phyloP scores from a whole-genome alignment of 53 echinoderm and acorn worm species.

The Holothuria leucospilota region DNA sequence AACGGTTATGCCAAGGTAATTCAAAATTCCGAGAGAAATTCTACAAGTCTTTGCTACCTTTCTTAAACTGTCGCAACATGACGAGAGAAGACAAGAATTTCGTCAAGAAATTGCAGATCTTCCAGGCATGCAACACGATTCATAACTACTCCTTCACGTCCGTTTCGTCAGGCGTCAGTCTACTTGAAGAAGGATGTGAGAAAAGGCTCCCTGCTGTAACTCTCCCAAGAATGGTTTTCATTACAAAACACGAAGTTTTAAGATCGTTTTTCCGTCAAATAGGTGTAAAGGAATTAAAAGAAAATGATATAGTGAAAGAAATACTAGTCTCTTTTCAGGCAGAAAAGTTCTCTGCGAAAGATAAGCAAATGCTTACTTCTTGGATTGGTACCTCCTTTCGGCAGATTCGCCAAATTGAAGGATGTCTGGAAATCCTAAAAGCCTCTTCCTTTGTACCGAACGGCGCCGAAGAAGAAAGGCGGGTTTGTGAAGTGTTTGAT shows the following conservation, averaged over 20 bases:
- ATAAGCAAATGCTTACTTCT: not conserved
- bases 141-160: not conserved
- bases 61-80: not conserved
- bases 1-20: not conserved
- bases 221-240: not conserved
- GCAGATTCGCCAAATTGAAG: not conserved
- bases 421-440: slow-evolving; percentile 18
- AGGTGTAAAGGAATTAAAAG: not conserved
- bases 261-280: not conserved
- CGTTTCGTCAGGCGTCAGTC: not conserved
- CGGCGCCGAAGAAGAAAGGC: not conserved
- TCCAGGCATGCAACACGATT: not conserved
- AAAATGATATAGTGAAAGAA: slow-evolving; percentile 5
- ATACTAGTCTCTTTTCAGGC: not conserved
- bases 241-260: not conserved
- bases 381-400: slow-evolving; percentile 4
- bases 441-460: slow-evolving; percentile 60
- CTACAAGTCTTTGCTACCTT: slow-evolving; percentile 3
- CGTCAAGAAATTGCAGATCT: not conserved
- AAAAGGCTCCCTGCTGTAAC: slow-evolving; percentile 7
- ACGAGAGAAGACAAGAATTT: not conserved
- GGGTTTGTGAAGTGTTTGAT: slow-evolving; percentile 66
- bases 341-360: not conserved
- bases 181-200: not conserved
- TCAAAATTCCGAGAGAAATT: not conserved